Evolutionary conservation across 2,888 invertebrate species (phyloP).

Genomic region (Spisula solida): DNA sequence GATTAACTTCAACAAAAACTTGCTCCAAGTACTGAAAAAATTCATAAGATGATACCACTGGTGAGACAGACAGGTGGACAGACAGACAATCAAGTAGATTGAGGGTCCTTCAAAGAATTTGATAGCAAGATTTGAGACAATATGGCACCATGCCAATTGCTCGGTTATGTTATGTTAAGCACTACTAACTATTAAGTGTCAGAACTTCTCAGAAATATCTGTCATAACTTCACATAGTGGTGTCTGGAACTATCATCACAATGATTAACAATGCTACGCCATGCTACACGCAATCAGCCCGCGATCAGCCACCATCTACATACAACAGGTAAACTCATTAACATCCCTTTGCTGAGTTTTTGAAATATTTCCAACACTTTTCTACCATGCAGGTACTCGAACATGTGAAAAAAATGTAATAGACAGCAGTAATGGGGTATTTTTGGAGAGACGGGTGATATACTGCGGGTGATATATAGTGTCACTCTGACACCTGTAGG

Average conservation of each 20-base stretch:
- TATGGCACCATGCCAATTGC: neutral
- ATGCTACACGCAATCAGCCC: too few species aligned
- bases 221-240: neutral
- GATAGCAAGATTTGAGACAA: neutral
- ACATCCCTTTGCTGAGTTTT: neutral
- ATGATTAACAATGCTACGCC: neutral
- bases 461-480: too few species aligned
- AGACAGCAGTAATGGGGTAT: too few species aligned
- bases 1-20: neutral
- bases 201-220: neutral
- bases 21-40: neutral
- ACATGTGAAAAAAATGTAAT: neutral
- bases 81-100: neutral
- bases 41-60: neutral
- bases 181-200: constrained; percentile 2
- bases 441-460: too few species aligned
- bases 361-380: constrained; percentile 20
- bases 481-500: too few species aligned
- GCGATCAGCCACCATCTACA: neutral
- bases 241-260: neutral
- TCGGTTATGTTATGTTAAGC: neutral
- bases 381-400: neutral
- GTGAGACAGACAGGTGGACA: neutral
- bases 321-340: neutral
- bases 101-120: neutral